Base-by-base conservation (phyloP, 1,140 invertebrate genomes). In the Hestina assimilis region DNA sequence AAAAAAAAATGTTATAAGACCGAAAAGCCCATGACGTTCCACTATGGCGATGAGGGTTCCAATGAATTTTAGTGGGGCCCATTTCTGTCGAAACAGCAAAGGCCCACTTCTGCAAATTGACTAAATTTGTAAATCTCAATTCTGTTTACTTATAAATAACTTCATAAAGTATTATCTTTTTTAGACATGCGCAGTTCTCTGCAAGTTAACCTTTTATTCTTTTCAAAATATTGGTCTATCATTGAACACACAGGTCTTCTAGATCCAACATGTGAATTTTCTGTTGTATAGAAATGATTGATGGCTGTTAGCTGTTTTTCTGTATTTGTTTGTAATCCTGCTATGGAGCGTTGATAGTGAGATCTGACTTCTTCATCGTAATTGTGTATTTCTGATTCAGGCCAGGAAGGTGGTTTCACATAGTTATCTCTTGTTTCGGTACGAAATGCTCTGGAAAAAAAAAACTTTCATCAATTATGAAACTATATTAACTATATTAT, bases 361-460 rank as follows among this genome's bases (percentile, higher is more conserved):
- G 38, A 61, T 46, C 69, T 60, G 1, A 82, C 75, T 48, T 77
- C 54, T 15, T 71, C 73, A 55, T 85, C 77, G 12, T 63, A 47
- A 29, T 75, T 62, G 6, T 70, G 63, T 43, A 79, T 73, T 28
- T 68, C 58, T 1, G 69, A 62, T 9, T 65, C 69, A 28, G 66
- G 61, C 29, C 53, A 33, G 7, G 59, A 40, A 19, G 48, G 50
- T 35, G 64, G 59, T n/a, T 61, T 20, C 11, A 56, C 33, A 35
- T 76, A 88, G 45, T 85, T 86, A 41, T 86, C 80, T 47, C 68
- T 66, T 17, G 42, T 20, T 75, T 88, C 85, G 9, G 83, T 86
- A 9, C 73, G 66, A 29, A 87, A 83, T n/a, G 75, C 60, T 47
- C 83, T 88, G 59, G 14, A 73, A 78, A 60, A 7, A 47, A 48